Evolutionary conservation across 2,888 invertebrate genomes (phyloP).

Genomic region (Spodoptera picta): DNA sequence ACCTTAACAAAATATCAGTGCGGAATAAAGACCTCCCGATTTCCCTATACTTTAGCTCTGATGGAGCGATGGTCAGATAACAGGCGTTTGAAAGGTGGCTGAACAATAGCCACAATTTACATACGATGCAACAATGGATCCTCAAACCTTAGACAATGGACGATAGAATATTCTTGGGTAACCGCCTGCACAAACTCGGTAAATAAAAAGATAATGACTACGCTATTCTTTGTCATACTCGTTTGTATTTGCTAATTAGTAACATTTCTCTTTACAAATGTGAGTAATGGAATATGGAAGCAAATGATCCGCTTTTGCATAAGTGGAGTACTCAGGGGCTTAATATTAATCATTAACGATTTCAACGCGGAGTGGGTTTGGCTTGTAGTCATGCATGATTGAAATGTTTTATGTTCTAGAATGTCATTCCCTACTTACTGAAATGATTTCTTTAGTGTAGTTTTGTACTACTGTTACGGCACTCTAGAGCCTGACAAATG

Average conservation of each 20-base stretch:
- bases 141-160: slow-evolving; percentile 25
- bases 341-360: too few relatives aligned
- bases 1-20: neutral
- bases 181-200: slow-evolving; percentile 1
- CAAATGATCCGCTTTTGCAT: too few relatives aligned
- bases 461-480: too few relatives aligned
- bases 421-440: too few relatives aligned
- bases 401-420: too few relatives aligned
- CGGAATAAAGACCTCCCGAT: slow-evolving; percentile 13
- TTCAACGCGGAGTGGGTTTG: too few relatives aligned
- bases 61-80: slow-evolving; percentile 50
- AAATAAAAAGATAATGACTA: slow-evolving; percentile 7
- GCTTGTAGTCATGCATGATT: too few relatives aligned
- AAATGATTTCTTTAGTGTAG: too few relatives aligned
- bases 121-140: slow-evolving; percentile 44
- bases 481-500: too few relatives aligned
- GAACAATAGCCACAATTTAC: slow-evolving; percentile 60
- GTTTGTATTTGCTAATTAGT: slow-evolving; percentile 5
- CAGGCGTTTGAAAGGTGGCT: slow-evolving; percentile 40
- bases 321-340: too few relatives aligned
- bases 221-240: slow-evolving; percentile 2
- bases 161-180: slow-evolving; percentile 17
- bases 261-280: too few relatives aligned
- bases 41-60: slow-evolving; percentile 19
- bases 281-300: too few relatives aligned